Conservation (phyloP, 2,797 vertebrate species). For the Thamnophis elegans region DNA sequence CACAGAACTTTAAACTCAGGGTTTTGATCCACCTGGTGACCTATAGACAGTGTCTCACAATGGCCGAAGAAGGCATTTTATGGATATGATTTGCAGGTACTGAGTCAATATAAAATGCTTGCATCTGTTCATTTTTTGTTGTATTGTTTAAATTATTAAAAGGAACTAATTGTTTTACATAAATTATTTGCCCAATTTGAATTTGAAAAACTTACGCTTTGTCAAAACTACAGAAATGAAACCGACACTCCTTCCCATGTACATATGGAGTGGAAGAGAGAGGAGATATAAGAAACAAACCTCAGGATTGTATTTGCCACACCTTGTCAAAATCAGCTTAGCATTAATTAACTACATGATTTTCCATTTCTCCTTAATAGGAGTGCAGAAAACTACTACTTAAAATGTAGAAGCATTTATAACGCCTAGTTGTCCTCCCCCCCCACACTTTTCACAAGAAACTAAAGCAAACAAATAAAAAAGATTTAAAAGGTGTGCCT, state of each 20-base stretch:
- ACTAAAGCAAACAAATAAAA: neutral
- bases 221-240: neutral
- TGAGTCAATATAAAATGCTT: too few species aligned
- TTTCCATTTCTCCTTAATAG: neutral
- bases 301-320: too few species aligned
- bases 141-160: too few species aligned
- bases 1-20: too few species aligned
- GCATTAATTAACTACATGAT: neutral
- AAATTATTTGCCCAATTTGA: neutral
- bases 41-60: too few species aligned
- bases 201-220: neutral
- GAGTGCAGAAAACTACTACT: neutral
- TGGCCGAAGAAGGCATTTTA: too few species aligned
- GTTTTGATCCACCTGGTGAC: too few species aligned
- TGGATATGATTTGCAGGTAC: too few species aligned
- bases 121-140: too few species aligned
- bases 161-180: neutral
- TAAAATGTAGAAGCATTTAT: neutral
- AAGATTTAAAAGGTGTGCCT: neutral
- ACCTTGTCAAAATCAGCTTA: neutral
- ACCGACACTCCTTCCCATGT: neutral
- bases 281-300: neutral
- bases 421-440: neutral
- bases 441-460: neutral
- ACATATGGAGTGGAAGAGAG: neutral